phyloP scores from a whole-genome alignment of 30 jellyfish, hydroid and myxozoan species.

The Catostylus mosaicus region DNA sequence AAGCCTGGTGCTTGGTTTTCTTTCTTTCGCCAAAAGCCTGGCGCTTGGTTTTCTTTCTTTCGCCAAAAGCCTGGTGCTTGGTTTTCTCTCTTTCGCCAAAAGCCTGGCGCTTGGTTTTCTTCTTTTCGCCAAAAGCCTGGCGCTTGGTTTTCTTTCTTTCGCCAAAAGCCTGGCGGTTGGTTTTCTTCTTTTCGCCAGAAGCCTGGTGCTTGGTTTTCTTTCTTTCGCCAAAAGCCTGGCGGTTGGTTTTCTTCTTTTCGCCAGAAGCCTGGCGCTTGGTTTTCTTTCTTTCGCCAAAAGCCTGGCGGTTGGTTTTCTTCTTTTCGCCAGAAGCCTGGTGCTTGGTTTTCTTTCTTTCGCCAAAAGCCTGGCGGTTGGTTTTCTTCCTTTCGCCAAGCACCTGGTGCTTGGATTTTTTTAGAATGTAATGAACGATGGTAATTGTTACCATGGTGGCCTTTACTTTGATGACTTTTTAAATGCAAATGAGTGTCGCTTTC shows the following conservation, averaged over 20 bases:
- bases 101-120: constrained; percentile 52
- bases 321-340: constrained; percentile 26
- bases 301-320: constrained; percentile 12
- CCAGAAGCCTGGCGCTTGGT: constrained; percentile 23
- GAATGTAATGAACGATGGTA: too few relatives aligned
- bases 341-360: constrained; percentile 35
- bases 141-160: constrained; percentile 19
- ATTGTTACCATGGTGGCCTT: too few relatives aligned
- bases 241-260: constrained; percentile 11
- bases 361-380: constrained; percentile 53
- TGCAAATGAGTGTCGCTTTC: too few relatives aligned
- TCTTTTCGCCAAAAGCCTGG: constrained; percentile 41
- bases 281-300: constrained; percentile 4
- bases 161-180: constrained; percentile 18
- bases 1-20: constrained; percentile 40
- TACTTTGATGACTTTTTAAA: too few relatives aligned
- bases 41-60: constrained; percentile 25
- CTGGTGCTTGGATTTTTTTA: constrained; percentile 49
- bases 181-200: constrained; percentile 23
- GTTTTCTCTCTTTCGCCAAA: constrained; percentile 47
- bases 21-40: constrained; percentile 4
- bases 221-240: constrained; percentile 5
- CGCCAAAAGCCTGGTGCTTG: constrained; percentile 69
- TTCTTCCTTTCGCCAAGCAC: constrained; percentile 43
- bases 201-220: constrained; percentile 40